Evolutionary conservation across 2,797 vertebrate species (phyloP).

Genomic region (Sarcoramphus papa): DNA sequence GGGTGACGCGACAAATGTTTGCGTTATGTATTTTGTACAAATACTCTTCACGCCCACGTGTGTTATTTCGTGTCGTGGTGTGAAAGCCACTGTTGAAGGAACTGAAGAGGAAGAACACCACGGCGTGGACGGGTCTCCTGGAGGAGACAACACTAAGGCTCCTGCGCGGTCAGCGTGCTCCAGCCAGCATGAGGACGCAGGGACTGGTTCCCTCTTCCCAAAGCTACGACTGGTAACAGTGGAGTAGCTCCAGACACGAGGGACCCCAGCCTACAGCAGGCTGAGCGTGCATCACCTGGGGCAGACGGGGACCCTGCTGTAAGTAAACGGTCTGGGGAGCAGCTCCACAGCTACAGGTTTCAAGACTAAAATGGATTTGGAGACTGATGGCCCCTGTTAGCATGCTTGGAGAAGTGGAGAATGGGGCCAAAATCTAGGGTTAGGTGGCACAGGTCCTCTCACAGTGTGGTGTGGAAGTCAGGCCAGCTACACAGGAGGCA

Average conservation of each 20-base stretch:
- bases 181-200: not conserved
- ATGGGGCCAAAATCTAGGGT: no score
- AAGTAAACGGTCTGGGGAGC: no score
- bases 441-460: not conserved
- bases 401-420: not conserved
- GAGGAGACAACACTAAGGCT: not conserved
- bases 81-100: not conserved
- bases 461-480: not conserved
- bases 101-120: not conserved
- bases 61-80: fast-evolving
- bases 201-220: not conserved
- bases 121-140: fast-evolving
- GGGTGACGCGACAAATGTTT: not conserved
- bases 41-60: fast-evolving
- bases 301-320: not conserved
- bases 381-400: not conserved
- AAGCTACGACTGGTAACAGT: fast-evolving
- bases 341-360: not conserved
- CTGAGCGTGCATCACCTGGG: not conserved
- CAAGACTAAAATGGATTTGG: not conserved
- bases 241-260: fast-evolving
- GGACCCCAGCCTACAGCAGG: not conserved
- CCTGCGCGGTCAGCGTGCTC: fast-evolving
- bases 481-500: not conserved
- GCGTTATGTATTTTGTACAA: fast-evolving